Percentiles rank a stretch among this genome's conserved stretches.
Evolutionary conservation across 2,113 vertebrate species (phyloP).

Genomic region (Miniopterus natalensis): DNA sequence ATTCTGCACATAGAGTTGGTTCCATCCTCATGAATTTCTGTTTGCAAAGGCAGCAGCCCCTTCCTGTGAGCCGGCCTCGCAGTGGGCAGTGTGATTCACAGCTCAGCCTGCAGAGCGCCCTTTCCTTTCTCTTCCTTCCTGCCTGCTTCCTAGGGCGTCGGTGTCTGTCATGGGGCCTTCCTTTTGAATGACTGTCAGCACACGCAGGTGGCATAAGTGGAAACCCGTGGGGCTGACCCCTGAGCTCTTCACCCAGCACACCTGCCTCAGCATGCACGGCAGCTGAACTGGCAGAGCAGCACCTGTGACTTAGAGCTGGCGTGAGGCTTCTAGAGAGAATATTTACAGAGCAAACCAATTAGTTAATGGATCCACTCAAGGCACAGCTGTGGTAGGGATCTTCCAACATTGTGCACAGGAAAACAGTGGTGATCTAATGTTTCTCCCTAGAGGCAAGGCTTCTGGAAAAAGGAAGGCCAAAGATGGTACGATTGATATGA

Average conservation of each 20-base stretch:
- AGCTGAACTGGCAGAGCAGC: not conserved
- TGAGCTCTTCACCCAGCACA: not conserved
- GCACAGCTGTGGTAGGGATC: not conserved
- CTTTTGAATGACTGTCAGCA: conserved; percentile 76
- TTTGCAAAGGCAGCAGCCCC: conserved; percentile 90
- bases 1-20: not conserved
- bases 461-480: not conserved
- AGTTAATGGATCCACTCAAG: too few species aligned
- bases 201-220: conserved; percentile 77
- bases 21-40: conserved; percentile 77
- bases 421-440: not conserved
- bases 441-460: not conserved
- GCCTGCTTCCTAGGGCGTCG: conserved; percentile 81
- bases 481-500: not conserved
- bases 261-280: not conserved
- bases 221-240: not conserved
- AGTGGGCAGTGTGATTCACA: conserved; percentile 86
- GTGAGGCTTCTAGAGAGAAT: not conserved
- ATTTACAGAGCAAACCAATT: not conserved
- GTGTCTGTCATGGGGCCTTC: conserved; percentile 84
- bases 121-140: conserved; percentile 93
- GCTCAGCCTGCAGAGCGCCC: conserved; percentile 87
- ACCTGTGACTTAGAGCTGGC: not conserved
- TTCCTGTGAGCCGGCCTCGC: conserved; percentile 83
- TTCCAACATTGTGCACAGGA: not conserved